A percentile compares a stretch with the other conserved stretches of the same genome.
These are phyloP conservation scores for Microtus oregoni DNA, from an alignment of 2,113 vertebrate species.

Conservation along the genomic window DNA sequence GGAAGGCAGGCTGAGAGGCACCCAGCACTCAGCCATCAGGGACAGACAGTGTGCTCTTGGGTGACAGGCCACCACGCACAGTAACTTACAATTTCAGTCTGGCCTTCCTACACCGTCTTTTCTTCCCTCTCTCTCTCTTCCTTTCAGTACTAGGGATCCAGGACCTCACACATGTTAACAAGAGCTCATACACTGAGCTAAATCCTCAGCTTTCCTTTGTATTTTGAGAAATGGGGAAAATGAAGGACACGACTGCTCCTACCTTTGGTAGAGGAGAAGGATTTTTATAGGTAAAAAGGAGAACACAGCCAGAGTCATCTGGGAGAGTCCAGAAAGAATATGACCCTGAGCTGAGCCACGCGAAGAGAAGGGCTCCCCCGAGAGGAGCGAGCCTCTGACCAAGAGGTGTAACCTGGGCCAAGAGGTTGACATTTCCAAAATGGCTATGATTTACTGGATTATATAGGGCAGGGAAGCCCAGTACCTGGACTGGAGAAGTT, in stretches of 20 bases:
- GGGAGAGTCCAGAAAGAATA: neutral
- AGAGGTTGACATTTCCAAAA: neutral
- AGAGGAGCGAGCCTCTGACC: neutral
- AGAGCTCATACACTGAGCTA: neutral
- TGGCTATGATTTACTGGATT: neutral
- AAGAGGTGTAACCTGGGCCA: neutral
- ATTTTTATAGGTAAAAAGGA: neutral
- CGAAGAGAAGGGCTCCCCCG: no score
- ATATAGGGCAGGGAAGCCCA: neutral
- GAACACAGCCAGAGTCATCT: neutral
- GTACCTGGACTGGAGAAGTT: neutral
- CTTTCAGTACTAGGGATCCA: neutral
- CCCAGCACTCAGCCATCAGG: neutral
- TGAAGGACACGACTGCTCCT: neutral
- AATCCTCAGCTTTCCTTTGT: neutral
- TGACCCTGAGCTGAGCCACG: neutral
- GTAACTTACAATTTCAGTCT: neutral
- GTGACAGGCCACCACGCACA: accelerated
- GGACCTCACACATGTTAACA: neutral
- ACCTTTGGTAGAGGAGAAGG: neutral
- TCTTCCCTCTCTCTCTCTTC: neutral
- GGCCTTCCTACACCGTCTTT: neutral
- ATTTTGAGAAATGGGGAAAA: neutral
- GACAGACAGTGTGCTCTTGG: no score
- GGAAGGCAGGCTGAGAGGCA: neutral